phyloP scores from a whole-genome alignment of 2,888 invertebrate species.

The Lasioglossum oenotherae region DNA sequence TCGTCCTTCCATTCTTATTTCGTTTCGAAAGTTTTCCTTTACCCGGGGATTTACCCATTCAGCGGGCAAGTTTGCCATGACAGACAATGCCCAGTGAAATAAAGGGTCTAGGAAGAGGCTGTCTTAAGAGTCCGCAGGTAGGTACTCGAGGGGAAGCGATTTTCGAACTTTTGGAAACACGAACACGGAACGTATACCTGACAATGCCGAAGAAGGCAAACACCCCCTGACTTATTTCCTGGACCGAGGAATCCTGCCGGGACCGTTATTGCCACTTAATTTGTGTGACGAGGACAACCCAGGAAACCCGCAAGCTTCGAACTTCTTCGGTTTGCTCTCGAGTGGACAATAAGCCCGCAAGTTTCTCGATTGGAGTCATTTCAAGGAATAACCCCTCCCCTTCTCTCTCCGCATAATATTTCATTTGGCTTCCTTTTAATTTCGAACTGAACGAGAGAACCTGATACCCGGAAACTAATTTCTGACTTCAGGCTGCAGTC shows the following conservation, averaged over 20 bases:
- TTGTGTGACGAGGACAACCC: background rate
- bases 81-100: constrained; percentile 45
- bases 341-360: constrained; percentile 5
- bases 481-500: background rate
- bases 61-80: constrained; percentile 32
- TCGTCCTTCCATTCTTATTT: constrained; percentile 20
- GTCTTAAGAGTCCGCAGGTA: constrained; percentile 34
- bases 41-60: constrained; percentile 25
- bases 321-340: background rate
- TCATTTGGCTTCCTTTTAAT: background rate
- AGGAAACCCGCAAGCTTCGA: background rate
- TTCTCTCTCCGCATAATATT: background rate
- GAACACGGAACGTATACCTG: background rate
- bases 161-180: constrained; percentile 7
- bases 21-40: constrained; percentile 38
- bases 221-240: background rate
- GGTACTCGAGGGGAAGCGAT: constrained; percentile 9
- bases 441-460: background rate
- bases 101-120: constrained; percentile 40
- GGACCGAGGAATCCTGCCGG: background rate
- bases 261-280: constrained; percentile 9
- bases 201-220: background rate
- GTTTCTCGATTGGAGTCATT: background rate
- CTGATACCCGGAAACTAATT: background rate
- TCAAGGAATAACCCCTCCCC: background rate